Evolutionary conservation across 2,888 invertebrate genomes (phyloP).

Genomic region (Glyphotaelius pellucidus): DNA sequence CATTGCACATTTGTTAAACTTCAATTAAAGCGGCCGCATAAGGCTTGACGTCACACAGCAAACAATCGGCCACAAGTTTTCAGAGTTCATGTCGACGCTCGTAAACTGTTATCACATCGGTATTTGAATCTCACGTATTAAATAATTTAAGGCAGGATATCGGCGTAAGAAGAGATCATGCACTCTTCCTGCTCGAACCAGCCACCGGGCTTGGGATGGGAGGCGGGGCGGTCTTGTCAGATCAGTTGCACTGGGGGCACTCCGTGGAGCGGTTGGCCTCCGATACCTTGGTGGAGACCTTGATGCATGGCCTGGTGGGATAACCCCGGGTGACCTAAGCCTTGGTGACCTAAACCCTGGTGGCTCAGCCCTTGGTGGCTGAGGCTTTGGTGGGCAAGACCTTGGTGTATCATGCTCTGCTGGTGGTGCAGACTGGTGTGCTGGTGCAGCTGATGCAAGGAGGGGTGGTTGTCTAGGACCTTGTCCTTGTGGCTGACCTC

Average conservation of each 20-base stretch:
- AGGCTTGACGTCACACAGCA: constrained; percentile 36
- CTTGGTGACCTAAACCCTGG: constrained; percentile 75
- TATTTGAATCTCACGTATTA: constrained; percentile 37
- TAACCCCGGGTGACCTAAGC: constrained; percentile 70
- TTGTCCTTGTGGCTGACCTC: constrained; percentile 82
- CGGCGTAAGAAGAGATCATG: constrained; percentile 58
- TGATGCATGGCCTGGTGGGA: constrained; percentile 71
- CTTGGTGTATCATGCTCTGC: constrained; percentile 76
- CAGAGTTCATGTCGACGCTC: constrained; percentile 32
- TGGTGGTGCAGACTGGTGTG: constrained; percentile 72
- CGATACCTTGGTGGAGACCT: constrained; percentile 69
- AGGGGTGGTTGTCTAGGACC: constrained; percentile 73
- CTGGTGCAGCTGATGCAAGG: constrained; percentile 75
- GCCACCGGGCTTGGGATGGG: constrained; percentile 54
- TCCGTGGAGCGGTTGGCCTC: constrained; percentile 66
- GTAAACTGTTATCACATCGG: constrained; percentile 47
- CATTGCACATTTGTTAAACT: constrained; percentile 51
- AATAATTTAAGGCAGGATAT: constrained; percentile 58
- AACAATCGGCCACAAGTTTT: constrained; percentile 3
- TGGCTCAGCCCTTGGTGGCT: constrained; percentile 73
- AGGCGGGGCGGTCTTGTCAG: constrained; percentile 63
- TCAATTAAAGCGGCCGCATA: constrained; percentile 44
- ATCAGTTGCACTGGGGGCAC: constrained; percentile 64
- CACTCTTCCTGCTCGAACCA: constrained; percentile 65
- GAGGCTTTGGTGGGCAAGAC: constrained; percentile 74